Percentiles rank a stretch among this genome's conserved stretches.
Conservation (phyloP, 2,797 vertebrate species). For the Centroberyx gerrardi region DNA sequence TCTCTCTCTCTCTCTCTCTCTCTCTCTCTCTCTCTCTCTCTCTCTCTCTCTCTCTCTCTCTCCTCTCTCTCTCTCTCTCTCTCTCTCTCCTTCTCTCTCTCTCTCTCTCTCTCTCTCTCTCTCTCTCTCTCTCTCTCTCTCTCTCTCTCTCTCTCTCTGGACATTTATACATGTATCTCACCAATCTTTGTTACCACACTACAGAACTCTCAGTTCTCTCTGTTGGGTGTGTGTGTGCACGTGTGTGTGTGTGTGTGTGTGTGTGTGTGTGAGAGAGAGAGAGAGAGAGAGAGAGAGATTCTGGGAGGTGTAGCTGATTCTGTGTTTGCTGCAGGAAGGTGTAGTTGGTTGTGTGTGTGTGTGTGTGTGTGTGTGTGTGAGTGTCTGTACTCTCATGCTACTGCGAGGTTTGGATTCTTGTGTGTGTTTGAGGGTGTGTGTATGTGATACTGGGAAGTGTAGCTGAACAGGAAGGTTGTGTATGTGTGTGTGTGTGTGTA, state of each 20-base stretch:
- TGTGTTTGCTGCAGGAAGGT: too few species aligned
- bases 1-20: too few species aligned
- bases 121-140: background rate
- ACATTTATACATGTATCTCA: background rate
- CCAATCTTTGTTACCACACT: background rate
- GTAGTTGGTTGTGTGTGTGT: background rate
- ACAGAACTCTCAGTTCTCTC: background rate
- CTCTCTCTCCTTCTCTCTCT: background rate
- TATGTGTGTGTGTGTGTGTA: slow-evolving; percentile 6
- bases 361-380: slow-evolving; percentile 1
- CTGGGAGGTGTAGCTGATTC: too few species aligned
- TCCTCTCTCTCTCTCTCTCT: too few species aligned
- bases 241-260: too few species aligned
- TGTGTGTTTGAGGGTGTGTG: slow-evolving; percentile 22
- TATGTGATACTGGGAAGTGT: background rate
- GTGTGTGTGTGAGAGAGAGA: too few species aligned
- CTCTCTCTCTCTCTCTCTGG: background rate
- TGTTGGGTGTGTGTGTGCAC: background rate
- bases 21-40: background rate
- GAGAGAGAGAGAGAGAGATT: too few species aligned
- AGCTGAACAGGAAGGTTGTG: background rate
- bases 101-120: background rate
- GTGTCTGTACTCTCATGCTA: too few species aligned
- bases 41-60: background rate
- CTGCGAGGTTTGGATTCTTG: background rate